Percentiles rank a stretch among this genome's conserved stretches.
phyloP scores from a whole-genome alignment of 1,140 invertebrate genomes.

The Galleria mellonella region DNA sequence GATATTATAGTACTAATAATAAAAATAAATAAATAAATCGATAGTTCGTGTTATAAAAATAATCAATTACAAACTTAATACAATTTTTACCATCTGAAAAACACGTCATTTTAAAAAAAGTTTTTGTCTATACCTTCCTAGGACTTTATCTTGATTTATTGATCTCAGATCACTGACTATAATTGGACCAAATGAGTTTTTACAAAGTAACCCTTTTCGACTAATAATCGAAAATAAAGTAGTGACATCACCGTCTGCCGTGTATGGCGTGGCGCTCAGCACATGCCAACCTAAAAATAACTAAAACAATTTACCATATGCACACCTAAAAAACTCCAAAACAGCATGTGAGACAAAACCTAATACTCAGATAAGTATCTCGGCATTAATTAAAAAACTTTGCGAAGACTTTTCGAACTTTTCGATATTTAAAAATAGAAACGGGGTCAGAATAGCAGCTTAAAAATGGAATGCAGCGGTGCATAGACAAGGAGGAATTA shows the following conservation, averaged over 20 bases:
- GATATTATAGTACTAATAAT: no score
- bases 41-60: no score
- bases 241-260: conserved; percentile 66
- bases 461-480: conserved; percentile 17
- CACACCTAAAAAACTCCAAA: conserved; percentile 48
- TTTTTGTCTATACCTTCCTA: no score
- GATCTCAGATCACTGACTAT: conserved; percentile 1
- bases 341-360: conserved; percentile 43
- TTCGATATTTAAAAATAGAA: conserved; percentile 31
- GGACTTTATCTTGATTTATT: no score
- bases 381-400: conserved; percentile 17
- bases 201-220: conserved; percentile 50
- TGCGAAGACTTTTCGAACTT: conserved; percentile 18
- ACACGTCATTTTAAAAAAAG: no score
- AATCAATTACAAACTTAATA: no score
- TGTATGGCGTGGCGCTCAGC: conserved; percentile 42
- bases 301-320: conserved; percentile 65
- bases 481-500: conserved; percentile 34
- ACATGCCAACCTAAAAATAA: conserved; percentile 67
- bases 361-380: conserved; percentile 38
- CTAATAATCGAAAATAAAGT: conserved; percentile 55
- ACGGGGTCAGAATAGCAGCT: conserved; percentile 7
- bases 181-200: conserved; percentile 22
- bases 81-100: no score
- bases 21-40: no score